Base-by-base conservation (phyloP, 2,888 invertebrate species). In the Cistogaster globosa region DNA sequence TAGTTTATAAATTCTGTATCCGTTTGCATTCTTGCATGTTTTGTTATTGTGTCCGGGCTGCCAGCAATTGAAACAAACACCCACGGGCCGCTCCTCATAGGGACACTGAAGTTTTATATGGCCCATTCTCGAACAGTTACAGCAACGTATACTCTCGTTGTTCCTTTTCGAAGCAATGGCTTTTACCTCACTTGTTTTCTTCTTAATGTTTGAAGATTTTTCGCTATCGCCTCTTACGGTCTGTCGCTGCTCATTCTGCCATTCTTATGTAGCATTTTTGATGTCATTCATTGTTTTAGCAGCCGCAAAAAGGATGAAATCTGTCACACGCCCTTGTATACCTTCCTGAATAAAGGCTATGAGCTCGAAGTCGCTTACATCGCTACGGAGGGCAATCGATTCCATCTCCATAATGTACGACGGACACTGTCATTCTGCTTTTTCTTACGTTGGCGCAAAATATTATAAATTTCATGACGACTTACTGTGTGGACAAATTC, bases 341-440 rank as follows among this genome's bases (percentile, higher is more conserved):
- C n/a, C n/a, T n/a, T n/a, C n/a, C n/a, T n/a, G n/a, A n/a, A n/a
- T n/a, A n/a, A n/a, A n/a, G n/a, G n/a, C n/a, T n/a, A n/a, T n/a
- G n/a, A n/a, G n/a, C n/a, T n/a, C n/a, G n/a, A n/a, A n/a, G n/a
- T n/a, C n/a, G n/a, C n/a, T n/a, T n/a, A n/a, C n/a, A n/a, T n/a
- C n/a, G n/a, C n/a, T n/a, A n/a, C n/a, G n/a, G n/a, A n/a, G n/a
- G n/a, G n/a, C n/a, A n/a, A n/a, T n/a, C n/a, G n/a, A n/a, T n/a
- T 86, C 82, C 78, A 84, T 79, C 51, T 86, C 86, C 68, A 82
- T 79, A 65, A 86, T 55, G 32, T 84, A 86, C 82, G 60, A 2
- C 84, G 75, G 12, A 84, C 75, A 26, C 72, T 86, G 55, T 84
- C 81, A 42, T 75, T 60, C 36, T 22, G 14, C 57, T 81, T 81